Evolutionary conservation across 2,113 vertebrate genomes (phyloP).

Genomic region (Raja brachyura): DNA sequence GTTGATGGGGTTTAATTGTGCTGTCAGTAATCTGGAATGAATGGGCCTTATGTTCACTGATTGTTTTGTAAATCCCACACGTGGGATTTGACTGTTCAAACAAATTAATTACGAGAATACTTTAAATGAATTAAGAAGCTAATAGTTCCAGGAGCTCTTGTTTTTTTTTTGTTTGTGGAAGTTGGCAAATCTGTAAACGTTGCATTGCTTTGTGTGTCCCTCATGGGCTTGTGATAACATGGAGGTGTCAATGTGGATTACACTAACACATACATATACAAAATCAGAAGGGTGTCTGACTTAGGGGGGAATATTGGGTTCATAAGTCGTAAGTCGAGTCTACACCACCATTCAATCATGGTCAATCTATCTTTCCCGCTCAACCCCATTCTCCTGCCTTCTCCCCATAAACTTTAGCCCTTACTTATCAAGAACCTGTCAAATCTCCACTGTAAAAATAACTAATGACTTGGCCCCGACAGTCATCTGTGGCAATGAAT

Average conservation of each 20-base stretch:
- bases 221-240: background rate
- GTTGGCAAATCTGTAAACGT: background rate
- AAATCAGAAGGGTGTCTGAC: background rate
- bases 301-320: background rate
- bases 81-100: conserved; percentile 10
- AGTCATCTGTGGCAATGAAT: too few relatives aligned
- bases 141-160: conserved; percentile 4
- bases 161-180: background rate
- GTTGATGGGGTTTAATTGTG: conserved; percentile 14
- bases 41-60: background rate
- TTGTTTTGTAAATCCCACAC: conserved; percentile 28
- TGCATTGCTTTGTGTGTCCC: background rate
- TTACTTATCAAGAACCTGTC: too few relatives aligned
- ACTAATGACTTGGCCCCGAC: too few relatives aligned
- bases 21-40: conserved; percentile 4
- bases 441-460: too few relatives aligned
- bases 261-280: too few relatives aligned
- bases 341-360: too few relatives aligned
- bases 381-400: too few relatives aligned
- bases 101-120: conserved; percentile 20
- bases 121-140: conserved; percentile 4
- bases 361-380: too few relatives aligned
- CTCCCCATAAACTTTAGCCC: too few relatives aligned
- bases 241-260: too few relatives aligned
- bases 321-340: background rate